A percentile compares a stretch with the other conserved stretches of the same genome.
phyloP scores from a whole-genome alignment of 2,888 invertebrate genomes.

The Dicranocentrus wangi region DNA sequence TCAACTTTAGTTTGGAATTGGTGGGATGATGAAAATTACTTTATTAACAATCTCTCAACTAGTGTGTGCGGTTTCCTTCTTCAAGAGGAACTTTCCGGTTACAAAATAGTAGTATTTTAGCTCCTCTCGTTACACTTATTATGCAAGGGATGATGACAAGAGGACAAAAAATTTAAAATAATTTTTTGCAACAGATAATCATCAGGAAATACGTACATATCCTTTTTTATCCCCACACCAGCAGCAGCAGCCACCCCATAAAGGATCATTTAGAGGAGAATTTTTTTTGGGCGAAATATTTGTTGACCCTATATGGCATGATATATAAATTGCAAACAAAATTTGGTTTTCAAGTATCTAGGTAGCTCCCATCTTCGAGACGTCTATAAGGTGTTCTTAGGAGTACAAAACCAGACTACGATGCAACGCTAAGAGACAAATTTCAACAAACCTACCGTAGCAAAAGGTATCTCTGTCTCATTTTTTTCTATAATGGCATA shows the following conservation, averaged over 20 bases:
- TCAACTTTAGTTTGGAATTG: too few relatives aligned
- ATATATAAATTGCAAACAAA: slow-evolving; percentile 7
- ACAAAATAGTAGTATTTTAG: too few relatives aligned
- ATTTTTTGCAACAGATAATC: neutral
- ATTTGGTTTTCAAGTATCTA: neutral
- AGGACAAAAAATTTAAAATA: neutral
- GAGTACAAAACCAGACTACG: neutral
- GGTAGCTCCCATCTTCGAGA: neutral
- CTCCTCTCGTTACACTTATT: slow-evolving; percentile 11
- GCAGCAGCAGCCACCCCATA: too few relatives aligned
- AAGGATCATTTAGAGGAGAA: slow-evolving; percentile 14
- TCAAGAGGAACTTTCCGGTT: too few relatives aligned
- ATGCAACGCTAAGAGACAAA: slow-evolving; percentile 1
- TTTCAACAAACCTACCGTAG: neutral
- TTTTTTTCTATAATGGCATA: too few relatives aligned
- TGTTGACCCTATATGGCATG: slow-evolving; percentile 22
- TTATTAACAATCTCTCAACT: too few relatives aligned
- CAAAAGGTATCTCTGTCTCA: neutral
- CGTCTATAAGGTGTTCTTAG: neutral
- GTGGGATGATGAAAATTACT: too few relatives aligned
- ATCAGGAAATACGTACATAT: slow-evolving; percentile 36
- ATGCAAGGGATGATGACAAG: neutral
- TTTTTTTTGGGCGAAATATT: slow-evolving; percentile 11
- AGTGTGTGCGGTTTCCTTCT: too few relatives aligned
- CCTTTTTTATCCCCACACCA: neutral